phyloP scores from a whole-genome alignment of 2,113 vertebrate genomes.

The Aleadryas rufinucha region DNA sequence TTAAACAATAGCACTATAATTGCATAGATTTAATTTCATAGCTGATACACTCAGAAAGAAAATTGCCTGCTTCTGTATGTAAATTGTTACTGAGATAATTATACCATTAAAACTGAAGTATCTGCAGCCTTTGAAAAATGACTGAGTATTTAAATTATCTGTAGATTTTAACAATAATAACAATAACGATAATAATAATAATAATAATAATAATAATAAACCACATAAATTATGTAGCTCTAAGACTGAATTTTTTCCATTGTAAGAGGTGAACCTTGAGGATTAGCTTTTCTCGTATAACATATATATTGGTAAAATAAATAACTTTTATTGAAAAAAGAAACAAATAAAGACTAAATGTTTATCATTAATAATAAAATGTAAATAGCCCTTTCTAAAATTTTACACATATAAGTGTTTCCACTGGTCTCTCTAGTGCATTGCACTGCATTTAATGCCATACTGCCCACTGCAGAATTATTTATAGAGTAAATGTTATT shows the following conservation, averaged over 20 bases:
- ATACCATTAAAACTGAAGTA: not conserved
- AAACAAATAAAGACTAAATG: not conserved
- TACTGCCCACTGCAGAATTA: not conserved
- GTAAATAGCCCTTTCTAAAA: not conserved
- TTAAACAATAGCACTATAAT: not conserved
- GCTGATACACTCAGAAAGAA: not conserved
- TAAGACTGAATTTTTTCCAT: not conserved
- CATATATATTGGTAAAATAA: not conserved
- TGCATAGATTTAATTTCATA: not conserved
- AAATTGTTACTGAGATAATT: not conserved
- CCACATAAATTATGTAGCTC: not conserved
- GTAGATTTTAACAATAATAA: not conserved
- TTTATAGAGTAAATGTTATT: not conserved
- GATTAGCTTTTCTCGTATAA: not conserved
- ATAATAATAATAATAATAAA: not conserved
- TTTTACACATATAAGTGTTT: not conserved
- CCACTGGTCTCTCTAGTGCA: not conserved
- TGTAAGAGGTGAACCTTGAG: not conserved
- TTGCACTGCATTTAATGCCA: not conserved
- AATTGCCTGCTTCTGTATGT: not conserved
- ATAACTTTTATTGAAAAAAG: not conserved
- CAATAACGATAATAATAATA: not conserved
- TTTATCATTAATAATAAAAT: not conserved
- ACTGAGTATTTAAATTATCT: not conserved
- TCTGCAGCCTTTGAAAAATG: not conserved